Percentiles rank a stretch among this genome's conserved stretches.
These are phyloP conservation scores for Tachina grossa DNA, from an alignment of 2,888 invertebrate genomes.

Conservation along the genomic window DNA sequence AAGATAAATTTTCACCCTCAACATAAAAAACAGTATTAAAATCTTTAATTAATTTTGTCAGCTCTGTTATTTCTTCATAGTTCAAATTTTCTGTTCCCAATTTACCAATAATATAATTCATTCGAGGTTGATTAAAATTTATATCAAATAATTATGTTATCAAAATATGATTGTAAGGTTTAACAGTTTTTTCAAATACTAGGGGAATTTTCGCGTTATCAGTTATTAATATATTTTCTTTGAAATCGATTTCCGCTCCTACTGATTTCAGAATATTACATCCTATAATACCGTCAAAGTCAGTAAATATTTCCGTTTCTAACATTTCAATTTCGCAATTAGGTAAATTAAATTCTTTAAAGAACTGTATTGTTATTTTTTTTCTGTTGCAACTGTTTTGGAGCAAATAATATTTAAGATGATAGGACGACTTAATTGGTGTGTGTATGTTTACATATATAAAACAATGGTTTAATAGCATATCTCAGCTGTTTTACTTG, in stretches of 20 bases:
- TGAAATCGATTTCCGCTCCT: no score
- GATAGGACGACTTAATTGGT: slow-evolving; percentile 34
- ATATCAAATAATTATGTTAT: neutral
- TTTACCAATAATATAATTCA: no score
- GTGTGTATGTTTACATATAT: no score
- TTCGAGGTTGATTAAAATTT: no score
- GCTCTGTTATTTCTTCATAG: slow-evolving; percentile 23
- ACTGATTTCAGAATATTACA: slow-evolving; percentile 53
- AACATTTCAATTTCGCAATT: slow-evolving; percentile 34
- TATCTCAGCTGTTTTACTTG: no score
- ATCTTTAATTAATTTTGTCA: slow-evolving; percentile 37
- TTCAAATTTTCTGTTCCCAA: slow-evolving; percentile 12
- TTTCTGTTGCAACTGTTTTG: neutral
- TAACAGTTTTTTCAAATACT: slow-evolving; percentile 14
- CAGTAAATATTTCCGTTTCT: slow-evolving; percentile 30
- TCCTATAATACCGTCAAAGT: slow-evolving; percentile 58
- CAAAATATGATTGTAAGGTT: neutral
- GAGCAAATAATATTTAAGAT: slow-evolving; percentile 44
- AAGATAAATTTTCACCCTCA: slow-evolving; percentile 51
- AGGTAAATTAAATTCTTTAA: slow-evolving; percentile 28
- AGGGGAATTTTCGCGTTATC: slow-evolving; percentile 30
- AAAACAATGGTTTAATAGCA: no score
- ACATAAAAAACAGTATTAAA: slow-evolving; percentile 50
- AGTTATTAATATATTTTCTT: slow-evolving; percentile 39
- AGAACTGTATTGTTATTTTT: slow-evolving; percentile 31